A percentile compares a stretch with the other conserved stretches of the same genome.
Conservation (phyloP, 2,113 vertebrate genomes). For the Forbesichthys papilliferus region DNA sequence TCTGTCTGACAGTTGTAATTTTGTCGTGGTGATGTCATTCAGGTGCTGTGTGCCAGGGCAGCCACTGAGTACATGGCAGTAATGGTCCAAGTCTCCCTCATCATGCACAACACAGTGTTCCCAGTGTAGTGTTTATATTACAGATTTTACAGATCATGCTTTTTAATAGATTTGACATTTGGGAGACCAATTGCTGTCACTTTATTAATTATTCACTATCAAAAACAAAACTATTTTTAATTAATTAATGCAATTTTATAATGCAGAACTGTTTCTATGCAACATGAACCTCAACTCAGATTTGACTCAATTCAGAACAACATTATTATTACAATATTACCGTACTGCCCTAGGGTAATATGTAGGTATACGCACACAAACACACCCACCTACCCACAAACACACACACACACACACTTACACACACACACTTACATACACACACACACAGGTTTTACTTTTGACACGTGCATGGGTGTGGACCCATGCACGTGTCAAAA, state of each 20-base stretch:
- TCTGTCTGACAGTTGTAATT: constrained; percentile 64
- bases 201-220: no score
- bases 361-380: neutral
- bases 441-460: constrained; percentile 3
- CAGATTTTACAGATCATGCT: no score
- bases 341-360: no score
- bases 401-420: neutral
- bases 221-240: no score
- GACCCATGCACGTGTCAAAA: constrained; percentile 10
- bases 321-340: no score
- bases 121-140: no score
- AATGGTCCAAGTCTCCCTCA: constrained; percentile 43
- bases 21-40: constrained; percentile 68
- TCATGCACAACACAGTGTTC: constrained; percentile 1
- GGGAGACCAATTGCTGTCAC: no score
- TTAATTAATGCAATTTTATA: no score
- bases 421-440: neutral
- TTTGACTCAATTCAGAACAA: no score
- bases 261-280: no score
- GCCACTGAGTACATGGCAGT: neutral
- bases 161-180: no score
- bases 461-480: constrained; percentile 9
- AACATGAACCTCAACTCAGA: no score
- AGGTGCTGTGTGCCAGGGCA: constrained; percentile 63
- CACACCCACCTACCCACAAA: neutral